Base-by-base conservation (phyloP, 2,888 invertebrate genomes). In the Tyria jacobaeae region DNA sequence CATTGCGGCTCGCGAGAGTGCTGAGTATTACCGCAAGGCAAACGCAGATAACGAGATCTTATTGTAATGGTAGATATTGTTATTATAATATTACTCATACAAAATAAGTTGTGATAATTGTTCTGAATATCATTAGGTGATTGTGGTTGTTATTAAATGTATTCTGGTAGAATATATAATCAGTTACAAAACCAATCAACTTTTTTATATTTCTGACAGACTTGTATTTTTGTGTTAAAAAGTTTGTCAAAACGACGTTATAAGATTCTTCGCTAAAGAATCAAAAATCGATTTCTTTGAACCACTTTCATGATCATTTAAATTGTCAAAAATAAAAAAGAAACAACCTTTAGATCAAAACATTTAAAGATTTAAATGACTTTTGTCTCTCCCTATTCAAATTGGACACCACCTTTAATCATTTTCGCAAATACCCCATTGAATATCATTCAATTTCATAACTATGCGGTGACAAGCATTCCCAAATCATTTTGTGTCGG, bases 401-500 rank as follows among this genome's bases (percentile, higher is more conserved):
- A 4, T 21, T 6, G 0, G 15, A 35, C 21, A 35, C 2, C 12
- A 17, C 7, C 34, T 35, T 21, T 34, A 21, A 21, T 51, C 34
- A 21, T 35, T 51, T 24, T 24, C 51, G 24, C 21, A 24, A 35
- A 24, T 51, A 14, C 15, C 14, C 15, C 7, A 35, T 35, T 15
- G 35, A 24, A 15, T 15, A 35, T 15, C 24, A 24, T 34, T 7
- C n/a, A n/a, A n/a, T n/a, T n/a, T n/a, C n/a, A 15, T 35, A 35
- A 51, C 14, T 51, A 35, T 15, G 35, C 51, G 35, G 15, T 35
- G 9, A 35, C 35, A 51, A 51, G 25, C 39, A 25, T 37, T 39
- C 53, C 21, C 17, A 50, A 57, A 54, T 24, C 41, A 60, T 50
- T 55, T 55, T 49, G 49, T 55, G 60, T 55, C 55, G 50, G 27